Evolutionary conservation across 2,888 invertebrate species (phyloP), one percentile per base, ranked within the genome.

Genomic region (Endomychus coccineus): DNA sequence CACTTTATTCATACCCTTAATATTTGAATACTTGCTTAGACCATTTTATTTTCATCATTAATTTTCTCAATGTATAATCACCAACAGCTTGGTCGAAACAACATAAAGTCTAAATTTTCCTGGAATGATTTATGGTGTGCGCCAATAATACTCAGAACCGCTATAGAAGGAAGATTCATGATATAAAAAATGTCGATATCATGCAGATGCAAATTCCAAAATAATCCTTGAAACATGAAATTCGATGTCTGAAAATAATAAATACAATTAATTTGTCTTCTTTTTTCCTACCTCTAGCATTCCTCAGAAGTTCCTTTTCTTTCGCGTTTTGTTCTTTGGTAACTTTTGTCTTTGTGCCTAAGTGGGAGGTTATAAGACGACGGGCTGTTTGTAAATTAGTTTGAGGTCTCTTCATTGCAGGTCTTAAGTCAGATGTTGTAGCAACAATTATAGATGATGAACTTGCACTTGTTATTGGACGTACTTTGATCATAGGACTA

Each of bases 311-410:
- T 42, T 62, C 58, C 25, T 56, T 50, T 48, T 66, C 63, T 40
- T 52, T 53, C 2, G 55, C 57, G 24, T 49, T 56, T 35, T 55
- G 59, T 43, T 65, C 64, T 42, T 55, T 58, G 34, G 57, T 59
- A 24, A 65, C 42, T 28, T 45, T 49, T 40, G 54, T 59, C 46
- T 58, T 62, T 6, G 61, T 55, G 15, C 64, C 64, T 27, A 66
- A 52, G 49, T 63, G 62, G 2, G 58, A 55, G 3, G 59, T 65
- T 25, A 66, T 66, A 45, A 66, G 45, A 37, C 66, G 45, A 32
- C 66, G 54, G 6, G 64, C 66, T 36, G 66, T 62, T 46, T 63
- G 62, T 47, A 65, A 50, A 43, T 57, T 64, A 11, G 64, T 64
- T 38, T 54, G 56, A 12, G 66, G 66, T 34, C 66, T 48, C 46